These are phyloP conservation scores for Diprion similis DNA, from an alignment of 1,140 invertebrate genomes.

Conservation along the genomic window DNA sequence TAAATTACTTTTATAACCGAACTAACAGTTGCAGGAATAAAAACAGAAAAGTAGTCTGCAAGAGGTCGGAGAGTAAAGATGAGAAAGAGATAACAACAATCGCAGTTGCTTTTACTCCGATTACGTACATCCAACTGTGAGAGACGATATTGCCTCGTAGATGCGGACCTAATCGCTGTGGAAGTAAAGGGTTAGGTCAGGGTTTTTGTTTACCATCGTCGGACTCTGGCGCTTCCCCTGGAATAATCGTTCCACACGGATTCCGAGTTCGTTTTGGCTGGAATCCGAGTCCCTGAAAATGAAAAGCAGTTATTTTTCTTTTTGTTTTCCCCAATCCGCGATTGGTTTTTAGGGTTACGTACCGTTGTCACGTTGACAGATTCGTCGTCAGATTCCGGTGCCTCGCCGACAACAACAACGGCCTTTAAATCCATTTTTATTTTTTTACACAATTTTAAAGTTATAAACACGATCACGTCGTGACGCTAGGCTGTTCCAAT, in stretches of 20 bases:
- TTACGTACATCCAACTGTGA: too few species aligned
- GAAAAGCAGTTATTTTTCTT: constrained; percentile 16
- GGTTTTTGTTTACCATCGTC: constrained; percentile 48
- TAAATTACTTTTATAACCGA: too few species aligned
- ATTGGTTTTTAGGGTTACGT: constrained; percentile 24
- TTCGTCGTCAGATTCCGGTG: constrained; percentile 60
- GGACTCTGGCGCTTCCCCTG: constrained; percentile 57
- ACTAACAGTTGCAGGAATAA: too few species aligned
- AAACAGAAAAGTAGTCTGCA: too few species aligned
- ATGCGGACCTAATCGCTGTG: too few species aligned
- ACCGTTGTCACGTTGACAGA: constrained; percentile 45
- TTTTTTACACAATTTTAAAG: too few species aligned
- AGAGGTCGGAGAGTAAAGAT: too few species aligned
- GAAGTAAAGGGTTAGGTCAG: too few species aligned
- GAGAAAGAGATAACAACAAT: neutral
- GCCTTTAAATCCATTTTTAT: constrained; percentile 52
- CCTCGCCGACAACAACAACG: constrained; percentile 56
- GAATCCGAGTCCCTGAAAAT: constrained; percentile 46
- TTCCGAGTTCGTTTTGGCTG: constrained; percentile 39
- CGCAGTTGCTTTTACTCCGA: too few species aligned
- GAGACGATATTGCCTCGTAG: too few species aligned
- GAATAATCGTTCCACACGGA: constrained; percentile 54
- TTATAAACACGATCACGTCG: too few species aligned
- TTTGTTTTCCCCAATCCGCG: neutral
- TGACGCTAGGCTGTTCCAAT: too few species aligned